Evolutionary conservation across 2,113 vertebrate genomes (phyloP).

Genomic region (Morone saxatilis): DNA sequence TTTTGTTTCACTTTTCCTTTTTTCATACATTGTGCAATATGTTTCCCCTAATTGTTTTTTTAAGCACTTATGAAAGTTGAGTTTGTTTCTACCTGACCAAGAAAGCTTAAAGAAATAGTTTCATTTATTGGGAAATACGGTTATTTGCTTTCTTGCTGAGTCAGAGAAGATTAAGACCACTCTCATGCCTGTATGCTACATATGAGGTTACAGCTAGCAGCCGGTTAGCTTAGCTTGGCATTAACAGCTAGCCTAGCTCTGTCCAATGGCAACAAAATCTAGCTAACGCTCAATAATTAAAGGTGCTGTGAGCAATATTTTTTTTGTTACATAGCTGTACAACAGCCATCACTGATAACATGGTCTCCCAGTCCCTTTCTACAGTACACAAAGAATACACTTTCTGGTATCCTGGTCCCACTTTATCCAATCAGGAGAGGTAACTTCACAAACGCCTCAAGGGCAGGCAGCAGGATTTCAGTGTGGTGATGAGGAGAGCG

Average conservation of each 20-base stretch:
- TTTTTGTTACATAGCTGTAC: too few species aligned
- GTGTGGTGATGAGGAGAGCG: too few species aligned
- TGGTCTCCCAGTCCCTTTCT: too few species aligned
- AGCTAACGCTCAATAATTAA: neutral
- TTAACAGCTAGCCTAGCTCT: neutral
- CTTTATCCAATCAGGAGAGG: too few species aligned
- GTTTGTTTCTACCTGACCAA: neutral
- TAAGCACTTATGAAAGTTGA: neutral
- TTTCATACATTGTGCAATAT: conserved; percentile 63
- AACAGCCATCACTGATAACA: too few species aligned
- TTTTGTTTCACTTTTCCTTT: conserved; percentile 43
- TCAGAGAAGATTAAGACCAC: neutral
- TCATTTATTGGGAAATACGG: neutral
- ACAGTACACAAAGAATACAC: too few species aligned
- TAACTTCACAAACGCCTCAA: too few species aligned
- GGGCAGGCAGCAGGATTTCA: too few species aligned
- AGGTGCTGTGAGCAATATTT: too few species aligned
- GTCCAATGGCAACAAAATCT: neutral
- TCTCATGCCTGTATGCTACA: too few species aligned
- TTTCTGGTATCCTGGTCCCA: too few species aligned
- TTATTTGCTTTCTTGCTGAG: neutral
- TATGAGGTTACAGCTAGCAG: neutral
- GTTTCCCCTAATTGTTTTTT: conserved; percentile 30
- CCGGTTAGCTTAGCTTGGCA: neutral
- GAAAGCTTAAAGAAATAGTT: neutral